Percentiles rank a stretch among this genome's conserved stretches.
phyloP scores from a whole-genome alignment of 2,888 invertebrate species.

The Alitta virens region DNA sequence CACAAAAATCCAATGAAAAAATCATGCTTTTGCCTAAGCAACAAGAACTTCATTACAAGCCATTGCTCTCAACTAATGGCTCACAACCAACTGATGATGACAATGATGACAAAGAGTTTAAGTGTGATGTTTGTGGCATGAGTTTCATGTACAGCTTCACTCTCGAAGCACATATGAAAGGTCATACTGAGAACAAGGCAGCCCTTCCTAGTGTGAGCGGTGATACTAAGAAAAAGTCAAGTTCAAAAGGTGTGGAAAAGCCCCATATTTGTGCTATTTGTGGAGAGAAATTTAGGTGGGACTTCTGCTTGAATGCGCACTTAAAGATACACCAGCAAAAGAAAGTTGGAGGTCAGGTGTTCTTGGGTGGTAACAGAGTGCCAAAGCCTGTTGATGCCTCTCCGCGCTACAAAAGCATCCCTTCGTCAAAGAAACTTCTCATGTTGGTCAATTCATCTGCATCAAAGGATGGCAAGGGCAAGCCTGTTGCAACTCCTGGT shows the following conservation, averaged over 20 bases:
- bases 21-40: background rate
- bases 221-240: background rate
- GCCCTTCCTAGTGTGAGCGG: background rate
- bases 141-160: conserved; percentile 13
- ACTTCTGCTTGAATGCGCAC: conserved; percentile 12
- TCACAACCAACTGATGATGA: background rate
- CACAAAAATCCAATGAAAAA: background rate
- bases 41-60: background rate
- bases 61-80: background rate
- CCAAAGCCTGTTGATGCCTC: background rate
- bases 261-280: conserved; percentile 10
- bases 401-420: no score
- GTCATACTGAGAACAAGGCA: background rate
- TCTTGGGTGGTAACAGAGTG: background rate
- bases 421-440: no score
- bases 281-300: conserved; percentile 12
- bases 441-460: no score
- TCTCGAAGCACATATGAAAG: conserved; percentile 15
- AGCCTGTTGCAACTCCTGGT: no score
- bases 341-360: background rate
- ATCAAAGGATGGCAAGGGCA: no score
- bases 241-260: conserved; percentile 7
- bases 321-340: conserved; percentile 14
- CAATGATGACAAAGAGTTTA: conserved; percentile 9
- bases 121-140: conserved; percentile 3